These are phyloP conservation scores for Sussaba pulchella DNA, from an alignment of 2,888 invertebrate genomes.

Conservation along the genomic window DNA sequence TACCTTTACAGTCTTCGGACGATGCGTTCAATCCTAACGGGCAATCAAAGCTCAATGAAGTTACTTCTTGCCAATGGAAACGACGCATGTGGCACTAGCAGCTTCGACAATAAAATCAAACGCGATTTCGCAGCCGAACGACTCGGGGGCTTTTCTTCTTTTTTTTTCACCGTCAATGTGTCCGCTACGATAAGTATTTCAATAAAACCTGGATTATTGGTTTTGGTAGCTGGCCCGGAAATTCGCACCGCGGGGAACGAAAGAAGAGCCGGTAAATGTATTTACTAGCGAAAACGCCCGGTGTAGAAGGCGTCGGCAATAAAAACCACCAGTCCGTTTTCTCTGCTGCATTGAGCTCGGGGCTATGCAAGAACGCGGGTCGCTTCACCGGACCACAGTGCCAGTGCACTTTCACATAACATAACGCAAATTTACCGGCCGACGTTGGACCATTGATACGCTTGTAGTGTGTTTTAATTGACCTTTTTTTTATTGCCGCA, in stretches of 20 bases:
- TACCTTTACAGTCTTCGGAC: constrained; percentile 1
- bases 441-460: constrained; percentile 52
- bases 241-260: constrained; percentile 8
- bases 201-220: constrained; percentile 77
- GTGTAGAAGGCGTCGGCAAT: constrained; percentile 66
- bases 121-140: constrained; percentile 55
- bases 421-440: constrained; percentile 72
- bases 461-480: constrained; percentile 67
- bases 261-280: constrained; percentile 63
- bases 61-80: constrained; percentile 18
- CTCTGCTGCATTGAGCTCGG: constrained; percentile 31
- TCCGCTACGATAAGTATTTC: constrained; percentile 74
- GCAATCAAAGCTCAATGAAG: constrained; percentile 26
- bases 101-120: constrained; percentile 69
- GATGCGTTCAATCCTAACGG: background rate
- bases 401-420: constrained; percentile 64
- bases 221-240: constrained; percentile 60
- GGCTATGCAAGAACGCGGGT: constrained; percentile 67
- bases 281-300: constrained; percentile 67
- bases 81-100: constrained; percentile 1
- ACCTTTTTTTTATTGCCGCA: constrained; percentile 29
- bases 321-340: constrained; percentile 70
- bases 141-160: no score
- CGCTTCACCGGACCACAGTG: constrained; percentile 20
- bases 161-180: constrained; percentile 72